phyloP scores from a whole-genome alignment of 2,888 invertebrate species.

The Dryococelus australis region DNA sequence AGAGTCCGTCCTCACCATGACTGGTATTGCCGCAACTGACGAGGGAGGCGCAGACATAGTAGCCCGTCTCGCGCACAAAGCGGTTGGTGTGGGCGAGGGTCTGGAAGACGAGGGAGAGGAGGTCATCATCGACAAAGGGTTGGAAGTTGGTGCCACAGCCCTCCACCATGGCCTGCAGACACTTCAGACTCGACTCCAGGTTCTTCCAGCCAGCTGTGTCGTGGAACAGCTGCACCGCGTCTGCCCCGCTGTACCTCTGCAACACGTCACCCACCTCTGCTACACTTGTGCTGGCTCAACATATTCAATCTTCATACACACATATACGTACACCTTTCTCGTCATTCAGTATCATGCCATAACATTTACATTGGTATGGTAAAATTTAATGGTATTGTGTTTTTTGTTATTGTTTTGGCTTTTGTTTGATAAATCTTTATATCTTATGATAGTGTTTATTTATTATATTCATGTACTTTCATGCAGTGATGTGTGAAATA shows the following conservation, averaged over 20 bases:
- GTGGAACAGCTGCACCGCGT: conserved; percentile 61
- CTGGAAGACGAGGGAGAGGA: conserved; percentile 59
- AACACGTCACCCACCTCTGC: conserved; percentile 38
- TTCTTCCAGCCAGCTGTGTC: conserved; percentile 64
- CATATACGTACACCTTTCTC: too few species aligned
- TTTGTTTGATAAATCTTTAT: too few species aligned
- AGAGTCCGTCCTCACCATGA: conserved; percentile 45
- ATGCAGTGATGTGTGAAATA: too few species aligned
- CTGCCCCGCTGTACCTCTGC: conserved; percentile 54
- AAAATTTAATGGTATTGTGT: too few species aligned
- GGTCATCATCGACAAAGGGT: conserved; percentile 55
- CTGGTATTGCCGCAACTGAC: conserved; percentile 56
- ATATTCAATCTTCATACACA: too few species aligned
- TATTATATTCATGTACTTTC: too few species aligned
- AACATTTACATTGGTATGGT: too few species aligned
- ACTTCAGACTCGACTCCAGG: conserved; percentile 64
- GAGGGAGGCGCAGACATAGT: conserved; percentile 59
- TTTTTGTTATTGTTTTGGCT: too few species aligned
- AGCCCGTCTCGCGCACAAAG: conserved; percentile 64
- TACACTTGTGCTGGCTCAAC: too few species aligned
- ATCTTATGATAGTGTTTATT: too few species aligned
- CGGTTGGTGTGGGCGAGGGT: conserved; percentile 61
- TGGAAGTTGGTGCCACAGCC: conserved; percentile 59
- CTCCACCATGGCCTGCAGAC: conserved; percentile 60
- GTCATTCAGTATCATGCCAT: too few species aligned